Evolutionary conservation across 64 coral and sea anemone genomes (phyloP).

Genomic region (Dendronephthya gigantea): DNA sequence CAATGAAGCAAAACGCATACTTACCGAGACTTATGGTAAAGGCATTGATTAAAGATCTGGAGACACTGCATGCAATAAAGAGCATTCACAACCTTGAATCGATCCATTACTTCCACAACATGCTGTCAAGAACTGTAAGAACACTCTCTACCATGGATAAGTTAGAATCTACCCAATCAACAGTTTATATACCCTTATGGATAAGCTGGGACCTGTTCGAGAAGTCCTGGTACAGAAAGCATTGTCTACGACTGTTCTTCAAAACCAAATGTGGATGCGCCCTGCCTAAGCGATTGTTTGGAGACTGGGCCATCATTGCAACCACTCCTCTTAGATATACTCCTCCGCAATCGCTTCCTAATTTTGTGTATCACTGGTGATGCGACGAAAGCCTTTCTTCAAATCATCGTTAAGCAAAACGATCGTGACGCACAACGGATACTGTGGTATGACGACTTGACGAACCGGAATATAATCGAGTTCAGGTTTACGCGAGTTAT

Average conservation of each 20-base stretch:
- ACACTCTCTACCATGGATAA: not conserved
- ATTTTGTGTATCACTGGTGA: too few relatives aligned
- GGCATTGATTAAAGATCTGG: not conserved
- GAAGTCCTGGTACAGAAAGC: not conserved
- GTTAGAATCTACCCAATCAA: not conserved
- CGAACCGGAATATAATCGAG: too few relatives aligned
- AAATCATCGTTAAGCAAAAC: too few relatives aligned
- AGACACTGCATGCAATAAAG: not conserved
- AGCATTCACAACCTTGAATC: not conserved
- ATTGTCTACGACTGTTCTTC: conserved; percentile 12
- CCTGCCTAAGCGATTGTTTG: not conserved
- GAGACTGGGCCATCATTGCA: too few relatives aligned
- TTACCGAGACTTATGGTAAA: not conserved
- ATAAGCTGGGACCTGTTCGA: not conserved
- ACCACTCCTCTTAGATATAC: too few relatives aligned
- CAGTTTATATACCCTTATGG: not conserved
- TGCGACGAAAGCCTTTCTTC: too few relatives aligned
- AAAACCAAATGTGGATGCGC: not conserved
- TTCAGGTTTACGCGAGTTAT: not conserved
- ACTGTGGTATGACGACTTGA: too few relatives aligned
- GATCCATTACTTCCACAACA: not conserved
- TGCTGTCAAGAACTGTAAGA: not conserved
- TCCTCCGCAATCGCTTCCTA: too few relatives aligned
- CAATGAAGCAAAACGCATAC: not conserved
- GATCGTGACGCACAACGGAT: too few relatives aligned